Evolutionary conservation across 2,113 vertebrate genomes (phyloP).

Genomic region (Australoheros scitulus): DNA sequence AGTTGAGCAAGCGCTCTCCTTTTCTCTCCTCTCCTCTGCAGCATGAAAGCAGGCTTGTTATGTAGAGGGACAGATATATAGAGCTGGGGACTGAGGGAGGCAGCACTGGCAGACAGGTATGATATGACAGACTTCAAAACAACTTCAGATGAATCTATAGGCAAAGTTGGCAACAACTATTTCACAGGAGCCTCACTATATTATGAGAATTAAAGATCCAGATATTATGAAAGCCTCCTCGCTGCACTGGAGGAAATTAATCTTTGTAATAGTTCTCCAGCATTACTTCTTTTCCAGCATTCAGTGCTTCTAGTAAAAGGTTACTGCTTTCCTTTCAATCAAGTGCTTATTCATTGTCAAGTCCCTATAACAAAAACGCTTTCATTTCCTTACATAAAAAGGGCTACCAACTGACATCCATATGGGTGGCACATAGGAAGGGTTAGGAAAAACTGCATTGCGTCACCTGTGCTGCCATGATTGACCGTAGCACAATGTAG

Average conservation of each 20-base stretch:
- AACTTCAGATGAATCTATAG: constrained; percentile 11
- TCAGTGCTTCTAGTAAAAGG: neutral
- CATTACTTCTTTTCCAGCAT: neutral
- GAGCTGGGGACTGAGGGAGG: neutral
- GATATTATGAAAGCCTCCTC: neutral
- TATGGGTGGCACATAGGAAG: no score
- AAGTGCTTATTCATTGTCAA: constrained; percentile 1
- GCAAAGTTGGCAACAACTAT: neutral
- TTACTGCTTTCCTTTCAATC: neutral
- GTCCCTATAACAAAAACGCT: neutral
- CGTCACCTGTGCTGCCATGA: neutral
- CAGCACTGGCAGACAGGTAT: constrained; percentile 20
- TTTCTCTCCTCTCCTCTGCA: constrained; percentile 6
- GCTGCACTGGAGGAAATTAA: neutral
- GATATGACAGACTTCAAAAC: constrained; percentile 8
- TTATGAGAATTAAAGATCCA: neutral
- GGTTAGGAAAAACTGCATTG: neutral
- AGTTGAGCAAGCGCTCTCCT: constrained; percentile 17
- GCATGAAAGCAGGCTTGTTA: constrained; percentile 47
- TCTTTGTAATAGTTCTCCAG: neutral
- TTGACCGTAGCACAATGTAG: neutral
- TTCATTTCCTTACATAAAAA: neutral
- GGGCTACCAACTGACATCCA: neutral
- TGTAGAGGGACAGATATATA: constrained; percentile 29
- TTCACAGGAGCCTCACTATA: neutral